Evolutionary conservation across 2,797 vertebrate genomes (phyloP).

Genomic region (Otolemur crassicaudatus): DNA sequence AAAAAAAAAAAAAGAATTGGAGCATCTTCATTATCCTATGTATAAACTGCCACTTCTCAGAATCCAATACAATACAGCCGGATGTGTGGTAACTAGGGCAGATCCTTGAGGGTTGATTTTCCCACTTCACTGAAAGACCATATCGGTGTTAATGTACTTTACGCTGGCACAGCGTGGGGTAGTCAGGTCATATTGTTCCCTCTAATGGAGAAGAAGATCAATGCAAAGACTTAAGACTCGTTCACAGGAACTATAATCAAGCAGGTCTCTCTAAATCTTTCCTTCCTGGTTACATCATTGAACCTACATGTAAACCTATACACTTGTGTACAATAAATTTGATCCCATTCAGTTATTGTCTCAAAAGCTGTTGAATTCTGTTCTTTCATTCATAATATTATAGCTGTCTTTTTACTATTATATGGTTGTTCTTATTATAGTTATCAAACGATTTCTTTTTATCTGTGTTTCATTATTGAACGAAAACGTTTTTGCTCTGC

Average conservation of each 20-base stretch:
- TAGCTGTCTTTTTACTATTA: neutral
- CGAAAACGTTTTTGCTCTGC: slow-evolving; percentile 10
- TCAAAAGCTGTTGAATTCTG: neutral
- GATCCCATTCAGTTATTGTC: neutral
- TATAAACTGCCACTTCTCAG: neutral
- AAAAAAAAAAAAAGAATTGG: neutral
- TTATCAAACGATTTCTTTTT: slow-evolving; percentile 43
- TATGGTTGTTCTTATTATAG: neutral
- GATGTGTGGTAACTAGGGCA: neutral
- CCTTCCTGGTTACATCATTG: neutral
- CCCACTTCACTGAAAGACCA: neutral
- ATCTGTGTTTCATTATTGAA: slow-evolving; percentile 63
- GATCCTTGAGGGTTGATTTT: neutral
- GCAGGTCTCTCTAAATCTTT: neutral
- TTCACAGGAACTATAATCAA: neutral
- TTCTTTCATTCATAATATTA: neutral
- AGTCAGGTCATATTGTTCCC: neutral
- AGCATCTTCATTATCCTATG: neutral
- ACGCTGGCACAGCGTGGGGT: neutral
- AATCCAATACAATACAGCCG: neutral
- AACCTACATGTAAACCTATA: neutral
- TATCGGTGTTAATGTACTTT: neutral
- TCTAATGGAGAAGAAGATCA: neutral
- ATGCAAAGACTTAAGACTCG: neutral
- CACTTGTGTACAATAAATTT: neutral